Conservation (phyloP, 2,888 invertebrate species). For the Oligia fasciuncula region DNA sequence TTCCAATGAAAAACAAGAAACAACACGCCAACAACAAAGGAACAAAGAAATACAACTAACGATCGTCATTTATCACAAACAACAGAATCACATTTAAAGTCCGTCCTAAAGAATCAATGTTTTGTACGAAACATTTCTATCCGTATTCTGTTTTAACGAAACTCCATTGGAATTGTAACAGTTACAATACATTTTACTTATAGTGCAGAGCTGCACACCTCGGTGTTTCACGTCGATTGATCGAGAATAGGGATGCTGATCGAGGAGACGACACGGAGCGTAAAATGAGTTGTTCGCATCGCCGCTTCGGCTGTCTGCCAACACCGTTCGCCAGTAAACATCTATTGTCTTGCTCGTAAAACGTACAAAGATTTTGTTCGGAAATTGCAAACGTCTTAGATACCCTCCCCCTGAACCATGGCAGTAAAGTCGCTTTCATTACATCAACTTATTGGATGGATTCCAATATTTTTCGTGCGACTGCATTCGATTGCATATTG, state of each 20-base stretch:
- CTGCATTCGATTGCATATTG: conserved; percentile 82
- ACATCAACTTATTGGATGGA: conserved; percentile 86
- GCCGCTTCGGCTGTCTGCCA: conserved; percentile 83
- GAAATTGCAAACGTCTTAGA: conserved; percentile 86
- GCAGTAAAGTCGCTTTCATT: conserved; percentile 87
- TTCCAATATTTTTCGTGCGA: conserved; percentile 87
- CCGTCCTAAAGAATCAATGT: conserved; percentile 65
- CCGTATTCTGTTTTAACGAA: conserved; percentile 67
- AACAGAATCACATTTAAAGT: conserved; percentile 68
- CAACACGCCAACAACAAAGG: conserved; percentile 59
- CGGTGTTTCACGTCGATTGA: conserved; percentile 76
- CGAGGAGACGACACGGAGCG: conserved; percentile 82
- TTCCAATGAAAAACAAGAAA: conserved; percentile 56
- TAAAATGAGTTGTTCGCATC: conserved; percentile 88
- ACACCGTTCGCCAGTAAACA: conserved; percentile 81
- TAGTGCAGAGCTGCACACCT: conserved; percentile 70
- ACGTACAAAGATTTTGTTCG: conserved; percentile 84
- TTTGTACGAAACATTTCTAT: conserved; percentile 63
- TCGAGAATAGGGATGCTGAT: conserved; percentile 79
- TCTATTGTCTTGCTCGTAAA: conserved; percentile 85
- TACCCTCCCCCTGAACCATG: conserved; percentile 71
- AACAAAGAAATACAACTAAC: conserved; percentile 68
- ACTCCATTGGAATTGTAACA: conserved; percentile 63
- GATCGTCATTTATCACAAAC: conserved; percentile 68
- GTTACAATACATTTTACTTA: conserved; percentile 66